phyloP scores from a whole-genome alignment of 2,797 vertebrate species.

The Echiichthys vipera region DNA sequence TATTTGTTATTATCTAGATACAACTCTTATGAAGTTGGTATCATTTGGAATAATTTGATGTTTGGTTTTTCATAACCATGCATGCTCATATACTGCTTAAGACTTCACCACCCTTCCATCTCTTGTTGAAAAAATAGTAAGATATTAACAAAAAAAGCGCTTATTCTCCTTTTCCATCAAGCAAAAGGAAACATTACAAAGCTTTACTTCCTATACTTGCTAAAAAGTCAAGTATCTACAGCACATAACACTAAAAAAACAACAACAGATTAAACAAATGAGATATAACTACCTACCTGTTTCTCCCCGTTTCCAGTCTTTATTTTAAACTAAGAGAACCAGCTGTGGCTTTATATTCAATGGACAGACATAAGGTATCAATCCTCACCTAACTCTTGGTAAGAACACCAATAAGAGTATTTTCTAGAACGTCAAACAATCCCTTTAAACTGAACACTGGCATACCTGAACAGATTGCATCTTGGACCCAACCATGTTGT shows the following conservation, averaged over 20 bases:
- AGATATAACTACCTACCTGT: background rate
- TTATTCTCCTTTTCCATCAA: no score
- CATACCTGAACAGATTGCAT: conserved; percentile 83
- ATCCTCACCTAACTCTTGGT: background rate
- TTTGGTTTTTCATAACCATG: background rate
- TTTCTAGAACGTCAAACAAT: background rate
- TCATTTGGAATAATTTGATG: background rate
- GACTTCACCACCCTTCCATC: background rate
- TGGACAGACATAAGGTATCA: background rate
- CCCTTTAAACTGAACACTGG: conserved; percentile 71
- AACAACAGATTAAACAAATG: background rate
- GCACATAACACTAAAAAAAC: background rate
- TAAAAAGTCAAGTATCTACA: background rate
- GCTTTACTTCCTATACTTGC: background rate
- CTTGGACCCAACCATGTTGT: conserved; percentile 79
- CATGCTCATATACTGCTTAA: background rate
- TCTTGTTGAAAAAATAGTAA: background rate
- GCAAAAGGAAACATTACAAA: background rate
- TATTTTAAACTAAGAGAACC: background rate
- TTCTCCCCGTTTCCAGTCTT: background rate
- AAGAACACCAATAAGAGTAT: background rate
- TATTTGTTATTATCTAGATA: background rate
- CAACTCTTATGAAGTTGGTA: background rate
- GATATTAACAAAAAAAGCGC: background rate
- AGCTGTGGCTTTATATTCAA: background rate